Conservation (phyloP, 1,140 invertebrate species). For the Protaetia brevitarsis region DNA sequence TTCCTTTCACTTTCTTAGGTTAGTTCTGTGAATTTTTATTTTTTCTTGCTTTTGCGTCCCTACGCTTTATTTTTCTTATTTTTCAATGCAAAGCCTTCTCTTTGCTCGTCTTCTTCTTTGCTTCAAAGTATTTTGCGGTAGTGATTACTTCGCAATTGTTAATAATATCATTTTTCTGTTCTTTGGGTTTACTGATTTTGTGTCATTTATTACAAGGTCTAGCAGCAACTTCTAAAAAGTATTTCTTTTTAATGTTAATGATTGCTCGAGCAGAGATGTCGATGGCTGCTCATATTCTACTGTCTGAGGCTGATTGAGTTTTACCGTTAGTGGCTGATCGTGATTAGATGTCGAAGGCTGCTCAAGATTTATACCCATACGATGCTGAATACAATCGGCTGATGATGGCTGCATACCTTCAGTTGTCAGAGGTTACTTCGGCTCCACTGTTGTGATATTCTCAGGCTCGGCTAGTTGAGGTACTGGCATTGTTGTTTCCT, state of each 20-base stretch:
- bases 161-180: neutral
- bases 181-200: neutral
- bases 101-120: neutral
- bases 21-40: neutral
- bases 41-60: neutral
- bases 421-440: neutral
- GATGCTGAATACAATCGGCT: neutral
- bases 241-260: neutral
- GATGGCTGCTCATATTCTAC: too few species aligned
- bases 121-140: neutral
- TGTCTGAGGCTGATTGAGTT: neutral
- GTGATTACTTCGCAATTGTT: neutral
- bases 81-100: neutral
- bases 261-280: too few species aligned
- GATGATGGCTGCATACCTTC: neutral
- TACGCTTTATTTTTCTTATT: neutral
- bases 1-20: neutral
- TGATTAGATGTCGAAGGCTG: neutral
- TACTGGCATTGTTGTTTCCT: neutral
- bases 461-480: neutral
- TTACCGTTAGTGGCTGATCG: neutral
- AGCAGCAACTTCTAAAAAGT: neutral
- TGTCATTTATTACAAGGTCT: neutral
- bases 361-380: neutral
- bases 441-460: neutral